phyloP scores from a whole-genome alignment of 2,888 invertebrate genomes.

The Crematogaster levior region DNA sequence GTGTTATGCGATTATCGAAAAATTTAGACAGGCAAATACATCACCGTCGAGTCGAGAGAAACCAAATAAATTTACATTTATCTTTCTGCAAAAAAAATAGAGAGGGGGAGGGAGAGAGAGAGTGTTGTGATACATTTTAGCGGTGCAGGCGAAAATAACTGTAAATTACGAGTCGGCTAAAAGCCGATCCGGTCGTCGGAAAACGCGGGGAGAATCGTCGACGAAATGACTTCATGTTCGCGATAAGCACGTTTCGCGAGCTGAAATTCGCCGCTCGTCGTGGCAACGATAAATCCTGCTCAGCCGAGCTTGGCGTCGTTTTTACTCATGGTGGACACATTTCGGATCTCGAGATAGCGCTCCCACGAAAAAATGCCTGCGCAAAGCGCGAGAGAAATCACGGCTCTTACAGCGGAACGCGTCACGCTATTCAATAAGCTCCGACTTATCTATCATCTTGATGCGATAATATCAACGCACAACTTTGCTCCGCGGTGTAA shows the following conservation, averaged over 20 bases:
- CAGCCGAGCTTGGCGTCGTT: slow-evolving; percentile 3
- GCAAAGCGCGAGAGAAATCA: slow-evolving; percentile 41
- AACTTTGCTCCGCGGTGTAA: slow-evolving; percentile 17
- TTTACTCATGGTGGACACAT: background rate
- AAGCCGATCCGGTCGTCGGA: background rate
- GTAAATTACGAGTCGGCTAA: slow-evolving; percentile 21
- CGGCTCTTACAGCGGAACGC: slow-evolving; percentile 39
- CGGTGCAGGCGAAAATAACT: slow-evolving; percentile 4
- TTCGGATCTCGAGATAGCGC: slow-evolving; percentile 31
- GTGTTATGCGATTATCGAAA: slow-evolving; percentile 15
- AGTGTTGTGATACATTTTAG: slow-evolving; percentile 37
- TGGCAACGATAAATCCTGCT: slow-evolving; percentile 14
- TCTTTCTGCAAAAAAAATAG: slow-evolving; percentile 4
- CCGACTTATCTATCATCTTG: slow-evolving; percentile 41
- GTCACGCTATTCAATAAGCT: slow-evolving; percentile 47
- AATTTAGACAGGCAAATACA: background rate
- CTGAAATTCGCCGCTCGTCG: slow-evolving; percentile 11
- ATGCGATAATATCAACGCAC: slow-evolving; percentile 39
- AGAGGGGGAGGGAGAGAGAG: background rate
- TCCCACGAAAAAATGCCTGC: background rate
- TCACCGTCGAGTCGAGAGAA: background rate
- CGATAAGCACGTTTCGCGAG: slow-evolving; percentile 3
- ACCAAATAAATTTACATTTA: slow-evolving; percentile 22
- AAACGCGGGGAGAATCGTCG: background rate
- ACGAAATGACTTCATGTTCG: slow-evolving; percentile 11